Base-by-base conservation (phyloP, 1,140 invertebrate species). In the Meloidogyne floridensis region DNA sequence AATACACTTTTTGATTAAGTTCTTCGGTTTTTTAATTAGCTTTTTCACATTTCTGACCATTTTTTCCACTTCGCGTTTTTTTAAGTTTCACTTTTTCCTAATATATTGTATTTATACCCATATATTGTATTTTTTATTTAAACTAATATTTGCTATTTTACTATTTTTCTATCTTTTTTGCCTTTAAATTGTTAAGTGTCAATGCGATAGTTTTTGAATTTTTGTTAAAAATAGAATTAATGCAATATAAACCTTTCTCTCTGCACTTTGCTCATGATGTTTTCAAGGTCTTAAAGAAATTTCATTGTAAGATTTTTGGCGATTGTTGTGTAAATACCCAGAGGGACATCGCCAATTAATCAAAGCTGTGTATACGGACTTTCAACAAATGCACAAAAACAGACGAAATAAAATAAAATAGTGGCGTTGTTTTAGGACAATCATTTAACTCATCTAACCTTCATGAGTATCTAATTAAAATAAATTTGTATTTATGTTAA, bases 191-290 rank as follows among this genome's bases (percentile, higher is more conserved):
- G 15, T 59, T 15, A 32, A 32, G 32, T 13, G 10, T 15, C 11
- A 59, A 13, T 13, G 56, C 56, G 56, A 59, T 59, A 65, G n/a
- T n/a, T 65, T 65, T 6, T 65, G 59, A 65, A 13, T 59, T 65
- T 65, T 65, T 65, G n/a, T n/a, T 18, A n/a, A 65, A 65, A 65
- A 65, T 65, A 65, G n/a, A n/a, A n/a, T 65, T n/a, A 65, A 65
- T 18, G 11, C 13, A 13, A 59, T 3, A 10, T 56, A 59, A 4
- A 59, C 13, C 56, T 59, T 59, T 59, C 11, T 13, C 56, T 15
- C 13, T 15, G 56, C 56, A 65, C 59, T 65, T 18, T 65, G 4
- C 59, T n/a, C 59, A 65, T 65, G 3, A 15, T 65, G 59, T 65
- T 65, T 65, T 65, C 59, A 65, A 65, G 59, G 59, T 65, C 59